Evolutionary conservation across 2,797 vertebrate genomes (phyloP), one percentile per base, ranked within the genome.

Genomic region (Urophycis tenuis): DNA sequence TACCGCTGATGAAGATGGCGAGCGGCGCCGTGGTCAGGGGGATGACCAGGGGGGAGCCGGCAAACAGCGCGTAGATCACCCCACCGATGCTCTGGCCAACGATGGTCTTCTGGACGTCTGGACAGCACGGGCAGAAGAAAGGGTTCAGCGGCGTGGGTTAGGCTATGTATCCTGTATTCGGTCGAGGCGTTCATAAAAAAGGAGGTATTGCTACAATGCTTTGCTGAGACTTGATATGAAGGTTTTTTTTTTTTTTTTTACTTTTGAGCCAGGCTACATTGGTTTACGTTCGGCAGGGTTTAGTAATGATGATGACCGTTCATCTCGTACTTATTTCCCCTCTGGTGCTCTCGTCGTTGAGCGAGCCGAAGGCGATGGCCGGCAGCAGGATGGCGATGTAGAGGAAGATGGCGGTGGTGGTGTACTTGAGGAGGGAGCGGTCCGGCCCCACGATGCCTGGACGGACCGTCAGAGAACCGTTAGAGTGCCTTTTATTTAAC

Each of bases 361-460:
- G 88, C 0, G 96, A 97, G 39, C 96, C 97, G 74, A 99, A 97
- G 1, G 96, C 96, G 7, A 99, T 96, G 0, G 95, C 95, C 7
- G 97, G 97, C 81, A 98, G 92, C 11, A 99, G 93, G 80, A 97
- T 97, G 76, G 95, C 94, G 3, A 98, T 97, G 87, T 98, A 99
- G 76, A 99, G 95, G 86, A 98, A 98, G 76, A 98, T 95, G 72
- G 96, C 96, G 0, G 96, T 98, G 35, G 97, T 98, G 78, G 94
- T 94, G 85, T 95, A 97, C 84, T 98, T 99, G 36, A 96, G 92
- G 80, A 97, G 93, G 74, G 92, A 90, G 78, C 88, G 89, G 73
- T 92, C 90, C 74, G 87, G 88, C 75, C 89, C 89, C 0, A 8
- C 88, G 45, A 92, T 79, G 72, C 91, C 91, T 91, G 74, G 8